Conservation (phyloP, 2,888 invertebrate species). For the Polyommatus icarus region DNA sequence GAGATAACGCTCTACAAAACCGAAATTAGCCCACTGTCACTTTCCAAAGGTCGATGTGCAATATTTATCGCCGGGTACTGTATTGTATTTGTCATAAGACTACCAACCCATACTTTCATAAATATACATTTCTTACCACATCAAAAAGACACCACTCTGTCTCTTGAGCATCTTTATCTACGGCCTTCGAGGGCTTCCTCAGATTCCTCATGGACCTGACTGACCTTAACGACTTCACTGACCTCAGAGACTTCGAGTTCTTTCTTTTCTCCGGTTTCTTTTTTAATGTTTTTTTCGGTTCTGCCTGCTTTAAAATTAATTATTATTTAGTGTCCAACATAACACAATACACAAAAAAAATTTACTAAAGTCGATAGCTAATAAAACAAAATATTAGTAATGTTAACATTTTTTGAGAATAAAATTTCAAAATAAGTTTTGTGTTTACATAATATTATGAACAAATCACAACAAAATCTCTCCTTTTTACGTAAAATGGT, state of each 20-base stretch:
- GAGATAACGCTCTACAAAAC: too few species aligned
- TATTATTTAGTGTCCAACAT: not conserved
- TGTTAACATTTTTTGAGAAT: too few species aligned
- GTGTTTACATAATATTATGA: too few species aligned
- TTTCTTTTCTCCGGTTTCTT: not conserved
- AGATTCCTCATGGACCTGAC: not conserved
- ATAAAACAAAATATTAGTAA: too few species aligned
- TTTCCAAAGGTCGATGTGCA: too few species aligned
- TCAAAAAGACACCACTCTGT: slow-evolving; percentile 1
- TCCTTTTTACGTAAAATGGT: not conserved
- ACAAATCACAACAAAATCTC: not conserved
- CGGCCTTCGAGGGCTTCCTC: not conserved
- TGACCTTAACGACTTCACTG: not conserved
- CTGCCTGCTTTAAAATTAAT: not conserved
- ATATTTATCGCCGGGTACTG: too few species aligned
- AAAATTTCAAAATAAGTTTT: too few species aligned
- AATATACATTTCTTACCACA: not conserved
- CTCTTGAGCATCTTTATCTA: not conserved
- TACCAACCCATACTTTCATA: too few species aligned
- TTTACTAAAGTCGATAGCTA: too few species aligned
- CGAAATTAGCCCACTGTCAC: too few species aligned
- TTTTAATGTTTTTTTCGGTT: not conserved
- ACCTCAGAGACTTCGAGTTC: not conserved
- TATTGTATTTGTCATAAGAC: too few species aligned
- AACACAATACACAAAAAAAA: too few species aligned